Conservation (phyloP, 1,140 invertebrate species). For the Thereuonema tuberculata region DNA sequence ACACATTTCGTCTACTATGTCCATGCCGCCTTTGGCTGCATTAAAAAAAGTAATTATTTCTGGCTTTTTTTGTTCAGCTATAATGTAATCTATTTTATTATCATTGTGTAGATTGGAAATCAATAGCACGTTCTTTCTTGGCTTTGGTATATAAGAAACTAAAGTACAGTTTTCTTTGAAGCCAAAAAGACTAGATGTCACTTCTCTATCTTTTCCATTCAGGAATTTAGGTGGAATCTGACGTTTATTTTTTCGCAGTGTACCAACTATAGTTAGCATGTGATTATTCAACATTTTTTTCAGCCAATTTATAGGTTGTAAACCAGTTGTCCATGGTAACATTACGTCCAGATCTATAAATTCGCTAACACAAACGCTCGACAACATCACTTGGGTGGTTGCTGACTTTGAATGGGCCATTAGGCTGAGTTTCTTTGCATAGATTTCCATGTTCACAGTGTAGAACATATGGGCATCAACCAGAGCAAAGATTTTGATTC, state of each 20-base stretch:
- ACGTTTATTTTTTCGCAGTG: conserved; percentile 33
- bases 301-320: conserved; percentile 12
- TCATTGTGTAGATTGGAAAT: conserved; percentile 17
- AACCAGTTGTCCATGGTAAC: conserved; percentile 21
- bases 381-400: conserved; percentile 14
- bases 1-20: conserved; percentile 32
- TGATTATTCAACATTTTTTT: conserved; percentile 4
- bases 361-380: conserved; percentile 3
- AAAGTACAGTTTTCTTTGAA: conserved; percentile 21
- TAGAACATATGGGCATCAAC: too few relatives aligned
- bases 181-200: conserved; percentile 23
- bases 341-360: conserved; percentile 13
- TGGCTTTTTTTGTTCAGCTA: conserved; percentile 22
- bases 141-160: conserved; percentile 23
- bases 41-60: conserved; percentile 33
- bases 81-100: conserved; percentile 4
- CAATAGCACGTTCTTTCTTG: conserved; percentile 5
- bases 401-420: not conserved
- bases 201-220: not conserved
- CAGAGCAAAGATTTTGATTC: too few relatives aligned
- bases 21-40: conserved; percentile 33
- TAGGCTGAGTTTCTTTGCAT: not conserved
- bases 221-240: conserved; percentile 26
- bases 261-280: conserved; percentile 28
- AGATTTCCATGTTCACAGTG: too few relatives aligned